These are phyloP conservation scores for Ara ararauna DNA, from an alignment of 2,797 vertebrate species.

Conservation along the genomic window DNA sequence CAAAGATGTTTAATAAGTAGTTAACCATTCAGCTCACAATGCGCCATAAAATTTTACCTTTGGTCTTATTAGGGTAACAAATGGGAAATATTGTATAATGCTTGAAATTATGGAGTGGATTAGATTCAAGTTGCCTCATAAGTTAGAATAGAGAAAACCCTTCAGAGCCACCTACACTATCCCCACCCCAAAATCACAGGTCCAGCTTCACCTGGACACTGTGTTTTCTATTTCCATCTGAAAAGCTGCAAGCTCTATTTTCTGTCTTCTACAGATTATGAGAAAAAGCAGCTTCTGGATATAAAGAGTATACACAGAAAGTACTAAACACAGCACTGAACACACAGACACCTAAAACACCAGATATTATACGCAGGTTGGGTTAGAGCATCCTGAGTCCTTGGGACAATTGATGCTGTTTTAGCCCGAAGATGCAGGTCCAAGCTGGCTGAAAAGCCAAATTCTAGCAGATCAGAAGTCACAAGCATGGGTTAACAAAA, in stretches of 20 bases:
- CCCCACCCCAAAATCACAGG: not conserved
- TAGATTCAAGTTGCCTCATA: not conserved
- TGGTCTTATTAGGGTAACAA: slow-evolving; percentile 34
- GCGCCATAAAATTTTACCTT: slow-evolving; percentile 13
- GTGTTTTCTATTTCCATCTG: not conserved
- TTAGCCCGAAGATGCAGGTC: not conserved
- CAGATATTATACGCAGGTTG: not conserved
- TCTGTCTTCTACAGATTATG: not conserved
- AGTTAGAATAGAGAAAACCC: not conserved
- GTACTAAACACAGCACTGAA: not conserved
- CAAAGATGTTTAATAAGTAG: not conserved
- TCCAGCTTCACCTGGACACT: not conserved
- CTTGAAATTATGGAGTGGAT: not conserved
- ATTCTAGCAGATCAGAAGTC: not conserved
- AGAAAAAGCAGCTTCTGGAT: not conserved
- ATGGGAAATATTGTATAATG: not conserved
- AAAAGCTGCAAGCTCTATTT: not conserved
- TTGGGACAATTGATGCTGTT: not conserved
- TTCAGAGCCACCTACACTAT: not conserved
- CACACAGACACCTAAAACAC: not conserved
- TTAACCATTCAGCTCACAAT: not conserved
- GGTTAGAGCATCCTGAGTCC: not conserved
- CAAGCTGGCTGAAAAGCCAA: not conserved
- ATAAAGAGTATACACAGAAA: not conserved
- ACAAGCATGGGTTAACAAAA: not conserved